phyloP scores from a whole-genome alignment of 2,113 vertebrate species.

The Corydoras sp. region DNA sequence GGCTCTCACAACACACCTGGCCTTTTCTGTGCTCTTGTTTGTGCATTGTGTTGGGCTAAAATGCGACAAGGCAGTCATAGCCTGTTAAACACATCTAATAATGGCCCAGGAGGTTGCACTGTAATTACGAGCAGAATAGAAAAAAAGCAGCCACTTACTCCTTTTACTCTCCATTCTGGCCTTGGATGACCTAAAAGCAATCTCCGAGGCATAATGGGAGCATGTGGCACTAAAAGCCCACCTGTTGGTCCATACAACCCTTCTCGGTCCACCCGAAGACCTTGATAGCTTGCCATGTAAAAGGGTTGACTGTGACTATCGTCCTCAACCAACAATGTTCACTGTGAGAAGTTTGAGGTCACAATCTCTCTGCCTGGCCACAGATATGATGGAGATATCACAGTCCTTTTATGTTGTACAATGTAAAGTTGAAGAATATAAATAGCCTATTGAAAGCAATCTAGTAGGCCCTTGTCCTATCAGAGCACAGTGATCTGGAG shows the following conservation, averaged over 20 bases:
- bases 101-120: neutral
- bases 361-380: neutral
- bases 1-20: slow-evolving; percentile 34
- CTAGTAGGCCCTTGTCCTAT: slow-evolving; percentile 12
- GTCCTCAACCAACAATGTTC: slow-evolving; percentile 35
- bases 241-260: neutral
- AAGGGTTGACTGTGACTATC: neutral
- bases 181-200: neutral
- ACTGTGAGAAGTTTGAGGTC: slow-evolving; percentile 41
- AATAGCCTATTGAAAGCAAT: neutral
- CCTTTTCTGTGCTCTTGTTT: slow-evolving; percentile 29
- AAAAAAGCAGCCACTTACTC: slow-evolving; percentile 27
- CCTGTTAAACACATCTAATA: slow-evolving; percentile 24
- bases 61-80: slow-evolving; percentile 21
- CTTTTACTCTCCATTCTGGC: neutral
- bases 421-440: neutral
- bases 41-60: slow-evolving; percentile 28
- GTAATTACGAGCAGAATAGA: slow-evolving; percentile 36
- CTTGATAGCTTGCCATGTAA: slow-evolving; percentile 17
- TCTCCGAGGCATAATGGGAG: neutral
- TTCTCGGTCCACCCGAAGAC: neutral
- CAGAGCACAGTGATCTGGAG: slow-evolving; percentile 18
- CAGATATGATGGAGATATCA: neutral
- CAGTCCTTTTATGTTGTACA: slow-evolving; percentile 1
- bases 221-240: neutral